Conservation (phyloP, 2,797 vertebrate genomes). For the Sebastes vulpes region DNA sequence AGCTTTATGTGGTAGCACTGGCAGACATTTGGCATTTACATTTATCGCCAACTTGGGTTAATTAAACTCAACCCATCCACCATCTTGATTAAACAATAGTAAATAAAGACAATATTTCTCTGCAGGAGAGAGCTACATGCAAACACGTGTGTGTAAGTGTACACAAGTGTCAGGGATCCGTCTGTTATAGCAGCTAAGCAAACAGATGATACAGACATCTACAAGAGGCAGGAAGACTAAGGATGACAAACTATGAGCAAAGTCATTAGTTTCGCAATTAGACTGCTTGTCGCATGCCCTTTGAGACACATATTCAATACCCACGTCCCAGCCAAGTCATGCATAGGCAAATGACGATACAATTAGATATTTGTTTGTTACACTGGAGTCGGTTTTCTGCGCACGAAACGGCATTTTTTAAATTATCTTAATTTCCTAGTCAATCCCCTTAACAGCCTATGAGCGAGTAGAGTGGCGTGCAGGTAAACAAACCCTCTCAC, state of each 20-base stretch:
- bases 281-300: constrained; percentile 38
- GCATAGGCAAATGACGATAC: not conserved
- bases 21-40: constrained; percentile 83
- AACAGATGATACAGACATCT: constrained; percentile 58
- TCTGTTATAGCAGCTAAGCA: constrained; percentile 34
- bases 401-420: constrained; percentile 21
- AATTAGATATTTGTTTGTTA: constrained; percentile 53
- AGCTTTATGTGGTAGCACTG: constrained; percentile 56
- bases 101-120: constrained; percentile 79
- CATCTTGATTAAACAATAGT: constrained; percentile 80
- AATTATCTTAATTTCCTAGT: constrained; percentile 38
- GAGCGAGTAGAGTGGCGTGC: not conserved
- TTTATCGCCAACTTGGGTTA: constrained; percentile 79
- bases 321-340: constrained; percentile 42
- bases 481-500: constrained; percentile 48
- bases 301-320: constrained; percentile 44
- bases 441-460: constrained; percentile 21
- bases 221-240: constrained; percentile 9
- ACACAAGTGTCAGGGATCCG: not conserved
- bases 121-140: not conserved
- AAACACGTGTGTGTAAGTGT: not conserved
- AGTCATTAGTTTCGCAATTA: constrained; percentile 74
- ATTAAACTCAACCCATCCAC: constrained; percentile 80
- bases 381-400: constrained; percentile 24
- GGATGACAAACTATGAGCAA: constrained; percentile 62